Conservation (phyloP, 1,140 invertebrate genomes). For the Phthorimaea operculella region DNA sequence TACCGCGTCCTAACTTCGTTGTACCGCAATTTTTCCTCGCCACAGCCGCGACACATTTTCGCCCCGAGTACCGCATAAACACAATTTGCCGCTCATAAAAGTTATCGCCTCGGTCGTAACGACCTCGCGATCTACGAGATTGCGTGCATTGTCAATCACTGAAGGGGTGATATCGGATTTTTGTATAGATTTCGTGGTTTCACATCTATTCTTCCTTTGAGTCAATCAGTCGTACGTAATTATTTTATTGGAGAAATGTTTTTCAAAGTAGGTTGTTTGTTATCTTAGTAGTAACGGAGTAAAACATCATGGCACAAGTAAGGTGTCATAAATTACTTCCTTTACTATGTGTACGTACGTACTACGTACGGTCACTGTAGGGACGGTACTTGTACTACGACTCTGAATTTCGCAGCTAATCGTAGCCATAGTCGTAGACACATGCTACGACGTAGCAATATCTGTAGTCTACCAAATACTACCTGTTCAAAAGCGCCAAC, state of each 20-base stretch:
- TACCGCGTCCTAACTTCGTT: conserved; percentile 39
- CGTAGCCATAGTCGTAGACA: too few relatives aligned
- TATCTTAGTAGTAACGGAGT: not conserved
- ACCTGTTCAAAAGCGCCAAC: not conserved
- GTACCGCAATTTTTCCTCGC: conserved; percentile 49
- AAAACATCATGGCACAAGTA: not conserved
- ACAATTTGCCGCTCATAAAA: conserved; percentile 64
- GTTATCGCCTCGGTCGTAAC: conserved; percentile 36
- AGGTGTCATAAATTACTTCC: not conserved
- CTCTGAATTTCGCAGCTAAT: too few relatives aligned
- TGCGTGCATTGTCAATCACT: conserved; percentile 37
- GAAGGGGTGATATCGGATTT: not conserved
- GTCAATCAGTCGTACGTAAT: not conserved
- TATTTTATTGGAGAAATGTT: not conserved
- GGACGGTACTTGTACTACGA: too few relatives aligned
- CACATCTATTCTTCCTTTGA: not conserved
- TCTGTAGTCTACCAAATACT: not conserved
- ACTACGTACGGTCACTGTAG: too few relatives aligned
- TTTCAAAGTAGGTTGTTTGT: not conserved
- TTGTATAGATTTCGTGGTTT: not conserved
- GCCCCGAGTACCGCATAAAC: conserved; percentile 42
- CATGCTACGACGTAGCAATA: too few relatives aligned
- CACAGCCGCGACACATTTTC: conserved; percentile 26
- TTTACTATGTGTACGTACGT: not conserved
- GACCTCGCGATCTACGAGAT: conserved; percentile 17